Evolutionary conservation across 2,113 vertebrate genomes (phyloP), one percentile per base, ranked within the genome.

Genomic region (Smithornis capensis): DNA sequence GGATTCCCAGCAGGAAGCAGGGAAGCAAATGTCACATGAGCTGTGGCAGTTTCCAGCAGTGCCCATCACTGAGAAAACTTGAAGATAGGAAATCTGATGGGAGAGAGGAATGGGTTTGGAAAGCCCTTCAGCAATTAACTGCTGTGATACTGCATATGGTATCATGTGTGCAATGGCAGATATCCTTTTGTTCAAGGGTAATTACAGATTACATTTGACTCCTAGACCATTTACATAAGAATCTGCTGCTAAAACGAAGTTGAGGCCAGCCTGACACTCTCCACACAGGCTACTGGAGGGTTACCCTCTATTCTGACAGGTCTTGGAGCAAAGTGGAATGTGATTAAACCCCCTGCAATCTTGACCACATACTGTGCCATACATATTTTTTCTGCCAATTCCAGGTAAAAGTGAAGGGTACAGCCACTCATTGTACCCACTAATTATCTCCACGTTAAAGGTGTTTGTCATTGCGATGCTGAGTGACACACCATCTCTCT

Each of bases 221-320:
- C 75, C 40, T 33, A 59, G n/a, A 31, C 23, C 14, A 10, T n/a
- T 47, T 44, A 9, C 22, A 13, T 31, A 37, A 73, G 53, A 25
- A 31, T 19, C 62, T 55, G 35, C 63, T 62, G 15, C 23, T 45
- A 55, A 49, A 73, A 17, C 19, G 38, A n/a, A 45, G 25, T 2
- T 9, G 29, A n/a, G 15, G 14, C 4, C 22, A 23, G 35, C 7
- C 31, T 25, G 24, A 4, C 7, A 25, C 3, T 9, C 47, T 31
- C 29, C 3, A 2, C 40, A 9, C 0, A 3, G 37, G 52, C 33
- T 56, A 45, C 35, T 31, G n/a, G 47, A 65, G 33, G 9, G 38
- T 13, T 28, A 15, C 45, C 6, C 18, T 21, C 21, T 47, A 4
- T 21, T 1, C 1, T 3, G 31, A 21, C 17, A 62, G 8, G 21